A percentile compares a stretch with the other conserved stretches of the same genome.
These are phyloP conservation scores for Tachina fera DNA, from an alignment of 2,888 invertebrate species.

Conservation along the genomic window DNA sequence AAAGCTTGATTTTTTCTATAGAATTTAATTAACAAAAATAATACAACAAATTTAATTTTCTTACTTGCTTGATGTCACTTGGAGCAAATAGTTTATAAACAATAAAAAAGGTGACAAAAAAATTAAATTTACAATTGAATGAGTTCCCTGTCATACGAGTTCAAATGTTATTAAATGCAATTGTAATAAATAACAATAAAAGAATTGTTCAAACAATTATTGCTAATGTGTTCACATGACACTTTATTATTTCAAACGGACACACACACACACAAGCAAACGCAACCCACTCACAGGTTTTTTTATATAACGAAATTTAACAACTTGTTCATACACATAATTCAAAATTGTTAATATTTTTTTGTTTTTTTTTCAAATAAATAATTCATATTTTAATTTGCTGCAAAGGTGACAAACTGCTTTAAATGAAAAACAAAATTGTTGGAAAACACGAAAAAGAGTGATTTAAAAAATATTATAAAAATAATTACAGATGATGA, in stretches of 20 bases:
- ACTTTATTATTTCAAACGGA: conserved; percentile 4
- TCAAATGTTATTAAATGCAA: conserved; percentile 16
- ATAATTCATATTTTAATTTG: background rate
- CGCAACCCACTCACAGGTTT: background rate
- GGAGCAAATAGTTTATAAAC: conserved; percentile 1
- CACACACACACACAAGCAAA: background rate
- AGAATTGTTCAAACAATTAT: conserved; percentile 36
- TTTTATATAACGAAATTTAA: background rate
- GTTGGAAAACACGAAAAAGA: background rate
- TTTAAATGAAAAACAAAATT: conserved; percentile 5
- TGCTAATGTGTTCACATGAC: conserved; percentile 20
- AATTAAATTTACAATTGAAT: conserved; percentile 61
- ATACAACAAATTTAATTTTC: background rate
- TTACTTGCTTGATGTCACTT: conserved; percentile 12
- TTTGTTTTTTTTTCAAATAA: conserved; percentile 4
- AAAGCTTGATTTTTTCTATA: too few species aligned
- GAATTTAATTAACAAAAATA: too few species aligned
- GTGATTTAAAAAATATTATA: conserved; percentile 18
- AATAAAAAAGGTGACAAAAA: conserved; percentile 50
- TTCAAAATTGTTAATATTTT: background rate
- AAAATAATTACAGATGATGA: conserved; percentile 1
- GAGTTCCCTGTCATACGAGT: conserved; percentile 13
- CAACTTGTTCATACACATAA: conserved; percentile 20
- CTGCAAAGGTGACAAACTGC: conserved; percentile 9
- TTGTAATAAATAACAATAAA: conserved; percentile 39